Conservation (phyloP, 2,888 invertebrate species). For the Luperina testacea region DNA sequence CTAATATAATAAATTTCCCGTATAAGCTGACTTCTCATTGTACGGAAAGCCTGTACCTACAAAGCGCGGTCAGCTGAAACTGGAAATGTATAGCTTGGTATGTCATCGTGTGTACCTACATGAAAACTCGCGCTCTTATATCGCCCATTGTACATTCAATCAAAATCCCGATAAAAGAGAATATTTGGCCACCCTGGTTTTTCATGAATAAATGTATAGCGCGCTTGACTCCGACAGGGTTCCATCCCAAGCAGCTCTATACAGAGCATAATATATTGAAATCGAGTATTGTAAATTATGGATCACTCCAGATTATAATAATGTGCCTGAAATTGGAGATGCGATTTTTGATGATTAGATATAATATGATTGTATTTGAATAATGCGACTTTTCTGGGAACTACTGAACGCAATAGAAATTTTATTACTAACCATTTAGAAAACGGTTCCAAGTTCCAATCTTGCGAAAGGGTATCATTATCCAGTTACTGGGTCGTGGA, state of each 20-base stretch:
- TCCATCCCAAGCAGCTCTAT: constrained; percentile 27
- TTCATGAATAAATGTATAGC: constrained; percentile 64
- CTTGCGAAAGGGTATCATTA: background rate
- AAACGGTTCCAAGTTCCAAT: background rate
- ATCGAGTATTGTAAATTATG: constrained; percentile 63
- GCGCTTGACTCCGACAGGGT: constrained; percentile 44
- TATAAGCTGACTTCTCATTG: too few relatives aligned
- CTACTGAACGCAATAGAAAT: background rate
- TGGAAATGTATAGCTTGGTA: too few relatives aligned
- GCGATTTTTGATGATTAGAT: too few relatives aligned
- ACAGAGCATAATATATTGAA: constrained; percentile 62
- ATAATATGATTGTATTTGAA: constrained; percentile 4
- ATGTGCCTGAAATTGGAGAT: constrained; percentile 28
- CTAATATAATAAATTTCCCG: too few relatives aligned
- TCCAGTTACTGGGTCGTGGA: background rate
- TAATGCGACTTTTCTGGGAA: background rate
- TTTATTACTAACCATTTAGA: background rate
- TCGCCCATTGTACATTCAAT: background rate
- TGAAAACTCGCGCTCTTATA: background rate
- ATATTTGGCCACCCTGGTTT: constrained; percentile 16
- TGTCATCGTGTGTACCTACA: background rate
- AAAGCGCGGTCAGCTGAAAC: too few relatives aligned
- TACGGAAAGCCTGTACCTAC: too few relatives aligned
- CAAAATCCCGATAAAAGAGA: background rate
- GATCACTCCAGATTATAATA: constrained; percentile 46